A percentile compares a stretch with the other conserved stretches of the same genome.
Evolutionary conservation across 2,888 invertebrate species (phyloP).

Genomic region (Acrobasis suavella): DNA sequence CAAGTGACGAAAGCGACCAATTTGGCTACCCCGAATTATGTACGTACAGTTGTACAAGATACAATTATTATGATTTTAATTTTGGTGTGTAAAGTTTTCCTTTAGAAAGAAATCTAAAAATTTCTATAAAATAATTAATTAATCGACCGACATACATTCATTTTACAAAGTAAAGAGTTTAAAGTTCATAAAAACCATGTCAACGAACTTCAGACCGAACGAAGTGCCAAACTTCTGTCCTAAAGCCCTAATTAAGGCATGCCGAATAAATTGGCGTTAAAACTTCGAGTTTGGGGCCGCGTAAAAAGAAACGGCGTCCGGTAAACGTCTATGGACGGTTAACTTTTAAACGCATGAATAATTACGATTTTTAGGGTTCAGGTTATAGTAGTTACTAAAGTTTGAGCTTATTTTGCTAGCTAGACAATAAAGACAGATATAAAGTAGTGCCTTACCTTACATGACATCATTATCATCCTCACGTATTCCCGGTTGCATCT

Average conservation of each 20-base stretch:
- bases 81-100: no score
- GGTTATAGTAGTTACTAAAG: neutral
- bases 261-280: constrained; percentile 24
- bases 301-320: constrained; percentile 11
- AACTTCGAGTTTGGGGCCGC: constrained; percentile 16
- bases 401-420: neutral
- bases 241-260: constrained; percentile 28
- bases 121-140: no score
- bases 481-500: no score
- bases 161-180: neutral
- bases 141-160: neutral
- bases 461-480: no score
- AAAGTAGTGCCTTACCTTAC: no score
- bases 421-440: no score
- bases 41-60: no score
- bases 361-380: neutral
- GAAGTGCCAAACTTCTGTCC: constrained; percentile 22
- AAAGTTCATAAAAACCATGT: constrained; percentile 11
- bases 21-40: no score
- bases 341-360: constrained; percentile 14
- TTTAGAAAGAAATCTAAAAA: no score
- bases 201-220: constrained; percentile 18
- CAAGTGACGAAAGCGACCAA: no score
- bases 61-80: no score
- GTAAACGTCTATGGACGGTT: constrained; percentile 1